A percentile compares a stretch with the other conserved stretches of the same genome.
Conservation (phyloP, 2,888 invertebrate genomes). For the Campoplex capitator region DNA sequence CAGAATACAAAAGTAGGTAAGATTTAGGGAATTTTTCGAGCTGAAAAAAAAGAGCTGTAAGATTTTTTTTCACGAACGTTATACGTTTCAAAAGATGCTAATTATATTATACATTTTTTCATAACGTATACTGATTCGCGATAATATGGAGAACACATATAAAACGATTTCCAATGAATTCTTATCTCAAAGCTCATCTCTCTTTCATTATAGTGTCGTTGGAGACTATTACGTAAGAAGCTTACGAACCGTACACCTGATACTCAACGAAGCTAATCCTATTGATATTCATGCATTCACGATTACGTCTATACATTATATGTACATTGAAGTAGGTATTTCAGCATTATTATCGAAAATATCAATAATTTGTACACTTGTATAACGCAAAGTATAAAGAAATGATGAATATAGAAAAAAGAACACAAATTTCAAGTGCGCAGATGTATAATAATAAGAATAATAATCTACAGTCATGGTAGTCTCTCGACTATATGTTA, state of each 20-base stretch:
- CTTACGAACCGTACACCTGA: constrained; percentile 33
- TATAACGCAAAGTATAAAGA: background rate
- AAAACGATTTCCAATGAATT: constrained; percentile 5
- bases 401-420: background rate
- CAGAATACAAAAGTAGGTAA: background rate
- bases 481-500: background rate
- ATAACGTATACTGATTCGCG: background rate
- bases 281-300: constrained; percentile 52
- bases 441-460: background rate
- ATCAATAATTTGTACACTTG: background rate
- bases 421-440: background rate
- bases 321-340: background rate
- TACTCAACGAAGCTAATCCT: constrained; percentile 53
- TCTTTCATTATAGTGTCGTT: constrained; percentile 34
- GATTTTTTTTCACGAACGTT: background rate
- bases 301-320: background rate
- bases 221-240: constrained; percentile 45
- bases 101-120: background rate
- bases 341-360: too few relatives aligned
- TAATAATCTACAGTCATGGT: too few relatives aligned
- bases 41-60: background rate
- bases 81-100: background rate
- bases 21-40: background rate
- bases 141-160: constrained; percentile 1
- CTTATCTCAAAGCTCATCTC: background rate